Base-by-base conservation (phyloP, 1,140 invertebrate genomes). In the Drosophila equinoxialis region DNA sequence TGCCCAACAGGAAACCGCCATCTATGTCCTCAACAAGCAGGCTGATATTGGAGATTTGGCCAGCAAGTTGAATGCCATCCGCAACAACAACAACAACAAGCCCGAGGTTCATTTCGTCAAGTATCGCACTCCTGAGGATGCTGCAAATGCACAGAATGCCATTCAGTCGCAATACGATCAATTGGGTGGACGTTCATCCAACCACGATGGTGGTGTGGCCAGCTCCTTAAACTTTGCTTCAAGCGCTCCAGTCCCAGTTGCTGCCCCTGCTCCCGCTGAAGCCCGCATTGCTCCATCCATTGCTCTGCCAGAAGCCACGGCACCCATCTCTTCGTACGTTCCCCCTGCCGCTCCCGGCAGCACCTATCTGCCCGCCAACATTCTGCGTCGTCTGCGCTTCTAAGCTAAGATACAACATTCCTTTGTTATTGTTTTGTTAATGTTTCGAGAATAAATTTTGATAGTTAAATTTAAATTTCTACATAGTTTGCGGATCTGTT, bases 11-110 rank as follows among this genome's bases (percentile, higher is more conserved):
- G 74, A 85, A 62, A 91, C 90, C 23, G 90, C 90, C 68, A 86
- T 91, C 70, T 91, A 91, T 62, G 82, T 91, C 8, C 78, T 91
- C 6, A 80, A 80, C 68, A 91, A 90, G 51, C 86, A 91, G 71
- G 75, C 85, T 3, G 90, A 91, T 10, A 75, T 91, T 2, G 62
- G 70, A 2, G 83, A 87, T 64, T 68, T 91, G 68, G 81, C 86
- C 63, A 72, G 68, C 61, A 90, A 91, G 54, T 39, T 91, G 45
- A 90, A 90, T 37, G 41, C 66, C 51, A 74, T 91, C 14, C 76
- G 77, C 41, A 76, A 60, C 60, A 77, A 77, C 59, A 77, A 62
- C 72, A 82, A 77, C 73, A 76, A 79, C 71, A 87, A 76, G 68
- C 82, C 82, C 45, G 82, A 86, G 66, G 82, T 86, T 26, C 82